A percentile compares a stretch with the other conserved stretches of the same genome.
Conservation (phyloP, 2,888 invertebrate species). For the Stenurella melanura region DNA sequence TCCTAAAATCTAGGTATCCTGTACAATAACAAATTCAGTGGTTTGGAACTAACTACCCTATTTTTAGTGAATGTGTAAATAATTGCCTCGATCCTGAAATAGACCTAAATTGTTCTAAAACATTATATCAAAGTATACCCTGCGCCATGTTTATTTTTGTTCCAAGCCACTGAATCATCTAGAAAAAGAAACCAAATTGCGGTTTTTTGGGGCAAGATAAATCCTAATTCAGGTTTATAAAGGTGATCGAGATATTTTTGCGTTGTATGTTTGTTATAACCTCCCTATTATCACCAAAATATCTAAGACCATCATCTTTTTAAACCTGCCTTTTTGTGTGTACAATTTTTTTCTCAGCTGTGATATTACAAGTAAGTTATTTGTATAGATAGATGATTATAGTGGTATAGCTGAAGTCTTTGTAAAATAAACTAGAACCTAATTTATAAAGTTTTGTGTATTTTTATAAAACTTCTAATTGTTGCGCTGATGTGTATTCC, state of each 20-base stretch:
- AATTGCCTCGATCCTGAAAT: too few species aligned
- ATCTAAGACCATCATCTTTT: constrained; percentile 2
- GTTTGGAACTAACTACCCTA: background rate
- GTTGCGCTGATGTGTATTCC: constrained; percentile 8
- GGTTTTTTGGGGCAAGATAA: background rate
- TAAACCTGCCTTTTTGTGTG: background rate
- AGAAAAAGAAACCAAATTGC: background rate
- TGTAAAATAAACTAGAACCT: constrained; percentile 18
- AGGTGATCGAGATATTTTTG: background rate
- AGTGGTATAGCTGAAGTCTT: constrained; percentile 7
- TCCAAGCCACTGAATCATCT: background rate
- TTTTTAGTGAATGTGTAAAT: too few species aligned
- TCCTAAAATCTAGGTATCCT: background rate
- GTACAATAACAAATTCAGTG: background rate
- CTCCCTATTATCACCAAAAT: background rate
- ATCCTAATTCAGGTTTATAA: background rate
- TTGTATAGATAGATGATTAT: constrained; percentile 21
- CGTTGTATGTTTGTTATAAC: background rate
- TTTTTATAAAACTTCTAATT: constrained; percentile 35
- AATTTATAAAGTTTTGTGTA: constrained; percentile 39
- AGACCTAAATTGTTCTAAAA: too few species aligned
- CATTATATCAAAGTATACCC: too few species aligned
- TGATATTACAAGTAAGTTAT: constrained; percentile 49
- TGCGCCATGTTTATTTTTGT: background rate
- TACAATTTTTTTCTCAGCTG: constrained; percentile 45